Conservation (phyloP, 2,797 vertebrate genomes). For the Peromyscus attwateri region DNA sequence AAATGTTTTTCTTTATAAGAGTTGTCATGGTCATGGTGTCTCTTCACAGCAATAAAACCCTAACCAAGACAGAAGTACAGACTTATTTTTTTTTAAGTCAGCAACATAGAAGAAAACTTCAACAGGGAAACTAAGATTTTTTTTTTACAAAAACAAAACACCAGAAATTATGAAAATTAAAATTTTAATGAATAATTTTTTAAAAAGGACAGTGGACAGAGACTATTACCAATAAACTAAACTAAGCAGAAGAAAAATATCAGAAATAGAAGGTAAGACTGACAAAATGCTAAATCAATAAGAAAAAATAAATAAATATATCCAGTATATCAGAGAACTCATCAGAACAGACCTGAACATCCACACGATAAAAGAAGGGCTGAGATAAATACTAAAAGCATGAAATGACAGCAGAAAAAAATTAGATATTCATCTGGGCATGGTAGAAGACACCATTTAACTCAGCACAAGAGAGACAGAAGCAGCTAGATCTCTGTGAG, state of each 20-base stretch:
- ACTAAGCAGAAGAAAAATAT: neutral
- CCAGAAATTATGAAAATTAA: neutral
- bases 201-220: neutral
- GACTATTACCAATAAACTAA: neutral
- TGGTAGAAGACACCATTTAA: neutral
- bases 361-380: neutral
- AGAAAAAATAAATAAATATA: neutral
- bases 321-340: neutral
- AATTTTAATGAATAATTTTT: neutral
- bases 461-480: neutral
- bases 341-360: neutral
- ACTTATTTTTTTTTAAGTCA: neutral
- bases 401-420: neutral
- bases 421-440: neutral
- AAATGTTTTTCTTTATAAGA: neutral
- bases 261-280: neutral
- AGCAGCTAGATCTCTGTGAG: neutral
- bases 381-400: neutral
- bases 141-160: neutral
- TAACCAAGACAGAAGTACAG: neutral
- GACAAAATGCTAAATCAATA: neutral
- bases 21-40: neutral
- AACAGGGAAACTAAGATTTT: neutral
- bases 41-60: neutral
- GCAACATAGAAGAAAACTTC: neutral